Evolutionary conservation across 1,140 invertebrate species (phyloP).

Genomic region (Littorina saxatilis): DNA sequence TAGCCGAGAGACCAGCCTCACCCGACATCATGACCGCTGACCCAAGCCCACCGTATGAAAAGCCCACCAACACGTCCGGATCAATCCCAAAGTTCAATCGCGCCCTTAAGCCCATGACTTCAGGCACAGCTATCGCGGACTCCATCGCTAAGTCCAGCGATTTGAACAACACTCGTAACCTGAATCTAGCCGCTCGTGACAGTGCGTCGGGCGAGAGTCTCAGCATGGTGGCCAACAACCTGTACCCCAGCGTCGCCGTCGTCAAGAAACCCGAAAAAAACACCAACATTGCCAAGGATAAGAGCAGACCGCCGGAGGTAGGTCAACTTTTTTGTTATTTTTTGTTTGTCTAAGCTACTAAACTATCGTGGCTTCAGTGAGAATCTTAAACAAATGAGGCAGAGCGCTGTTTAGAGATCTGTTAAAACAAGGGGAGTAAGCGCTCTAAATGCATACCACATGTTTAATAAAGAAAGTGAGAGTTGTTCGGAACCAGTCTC

Average conservation of each 20-base stretch:
- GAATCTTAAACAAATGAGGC: too few relatives aligned
- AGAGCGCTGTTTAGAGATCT: too few relatives aligned
- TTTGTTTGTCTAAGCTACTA: too few relatives aligned
- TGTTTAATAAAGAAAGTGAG: too few relatives aligned
- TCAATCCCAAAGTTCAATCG: slow-evolving; percentile 54
- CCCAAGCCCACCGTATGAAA: background rate
- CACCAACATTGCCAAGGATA: slow-evolving; percentile 20
- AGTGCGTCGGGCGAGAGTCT: background rate
- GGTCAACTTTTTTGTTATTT: too few relatives aligned
- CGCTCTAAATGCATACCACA: too few relatives aligned
- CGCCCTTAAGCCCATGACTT: slow-evolving; percentile 57
- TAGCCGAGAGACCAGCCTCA: background rate
- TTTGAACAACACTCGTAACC: slow-evolving; percentile 23
- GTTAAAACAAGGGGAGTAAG: too few relatives aligned
- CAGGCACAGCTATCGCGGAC: slow-evolving; percentile 21
- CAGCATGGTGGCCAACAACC: slow-evolving; percentile 31
- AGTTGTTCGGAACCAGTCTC: too few relatives aligned
- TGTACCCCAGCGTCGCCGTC: slow-evolving; percentile 36
- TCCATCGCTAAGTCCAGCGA: slow-evolving; percentile 21
- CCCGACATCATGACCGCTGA: background rate
- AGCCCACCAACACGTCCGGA: background rate
- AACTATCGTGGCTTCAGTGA: too few relatives aligned
- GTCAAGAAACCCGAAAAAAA: slow-evolving; percentile 25
- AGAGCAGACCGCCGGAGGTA: background rate
- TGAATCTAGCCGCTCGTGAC: slow-evolving; percentile 1